A percentile compares a stretch with the other conserved stretches of the same genome.
Evolutionary conservation across 2,797 vertebrate genomes (phyloP).

Genomic region (Neosalanx taihuensis): DNA sequence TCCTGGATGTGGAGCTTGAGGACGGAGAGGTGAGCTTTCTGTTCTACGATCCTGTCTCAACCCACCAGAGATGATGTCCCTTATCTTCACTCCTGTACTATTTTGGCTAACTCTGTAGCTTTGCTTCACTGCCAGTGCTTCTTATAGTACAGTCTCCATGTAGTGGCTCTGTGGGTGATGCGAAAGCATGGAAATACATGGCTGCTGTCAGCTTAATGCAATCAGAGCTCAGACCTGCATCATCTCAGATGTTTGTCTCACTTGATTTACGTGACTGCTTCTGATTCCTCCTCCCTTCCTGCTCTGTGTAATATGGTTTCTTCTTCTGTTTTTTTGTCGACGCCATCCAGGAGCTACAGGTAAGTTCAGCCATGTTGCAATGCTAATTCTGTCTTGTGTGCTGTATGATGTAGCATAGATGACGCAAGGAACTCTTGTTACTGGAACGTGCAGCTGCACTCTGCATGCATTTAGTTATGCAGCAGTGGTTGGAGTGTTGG

Average conservation of each 20-base stretch:
- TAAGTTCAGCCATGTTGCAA: conserved; percentile 59
- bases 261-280: conserved; percentile 10
- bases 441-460: conserved; percentile 9
- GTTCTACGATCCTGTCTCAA: neutral
- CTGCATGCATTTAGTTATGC: conserved; percentile 16
- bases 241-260: conserved; percentile 5
- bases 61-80: neutral
- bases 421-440: conserved; percentile 4
- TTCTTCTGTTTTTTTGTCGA: conserved; percentile 62
- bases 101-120: neutral
- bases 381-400: conserved; percentile 46
- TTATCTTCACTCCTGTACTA: neutral
- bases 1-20: conserved; percentile 97
- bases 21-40: conserved; percentile 88
- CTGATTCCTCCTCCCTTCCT: conserved; percentile 17
- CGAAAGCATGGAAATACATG: conserved; percentile 6
- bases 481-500: conserved; percentile 11
- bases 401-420: conserved; percentile 11
- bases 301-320: conserved; percentile 58
- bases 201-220: conserved; percentile 2
- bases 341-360: conserved; percentile 76
- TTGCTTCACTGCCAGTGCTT: neutral
- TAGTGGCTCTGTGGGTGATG: neutral
- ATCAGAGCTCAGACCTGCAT: neutral
- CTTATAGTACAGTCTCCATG: neutral